Base-by-base conservation (phyloP, 2,888 invertebrate species). In the Apocheima hispidaria region DNA sequence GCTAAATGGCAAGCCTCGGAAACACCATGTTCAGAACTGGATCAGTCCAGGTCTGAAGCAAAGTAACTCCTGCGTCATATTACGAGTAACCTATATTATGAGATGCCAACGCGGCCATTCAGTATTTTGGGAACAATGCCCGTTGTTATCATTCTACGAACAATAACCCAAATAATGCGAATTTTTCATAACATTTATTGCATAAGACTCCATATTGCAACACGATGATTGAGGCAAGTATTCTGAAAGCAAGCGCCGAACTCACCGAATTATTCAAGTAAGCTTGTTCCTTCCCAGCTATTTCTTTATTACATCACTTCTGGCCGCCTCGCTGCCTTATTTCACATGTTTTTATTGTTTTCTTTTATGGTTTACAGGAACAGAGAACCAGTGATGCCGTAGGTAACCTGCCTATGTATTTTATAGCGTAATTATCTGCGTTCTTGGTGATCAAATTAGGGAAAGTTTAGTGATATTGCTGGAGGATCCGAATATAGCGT, bases 301-400 rank as follows among this genome's bases (percentile, higher is more conserved):
- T 87, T 87, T 83, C 83, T 87, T 87, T 88, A 88, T 88, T 86
- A 84, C 83, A 80, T 78, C 77, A 81, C 82, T 83, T 82, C 78
- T 69, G 68, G 72, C 72, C 79, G 77, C 74, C 70, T 71, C 69
- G 69, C 70, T 72, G 74, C 79, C 79, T 83, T 83, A 81, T 79
- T 83, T 78, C 77, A 75, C 77, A 75, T 81, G 78, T 71, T 84
- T 84, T 84, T 86, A 86, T 85, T 83, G 76, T 81, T 79, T 60
- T 65, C 68, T 66, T 76, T 66, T 66, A 68, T 69, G 71, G 72
- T 73, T 72, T 69, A 72, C 54, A 64, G 66, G 69, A 69, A 70
- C 63, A 75, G 71, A 43, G 50, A 40, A 73, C 71, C 67, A 70
- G 60, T 55, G 64, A 69, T 73, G 68, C 67, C 36, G 66, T 51